These are phyloP conservation scores for Sclerodermus sp. DNA, from an alignment of 2,888 invertebrate species.

Conservation along the genomic window DNA sequence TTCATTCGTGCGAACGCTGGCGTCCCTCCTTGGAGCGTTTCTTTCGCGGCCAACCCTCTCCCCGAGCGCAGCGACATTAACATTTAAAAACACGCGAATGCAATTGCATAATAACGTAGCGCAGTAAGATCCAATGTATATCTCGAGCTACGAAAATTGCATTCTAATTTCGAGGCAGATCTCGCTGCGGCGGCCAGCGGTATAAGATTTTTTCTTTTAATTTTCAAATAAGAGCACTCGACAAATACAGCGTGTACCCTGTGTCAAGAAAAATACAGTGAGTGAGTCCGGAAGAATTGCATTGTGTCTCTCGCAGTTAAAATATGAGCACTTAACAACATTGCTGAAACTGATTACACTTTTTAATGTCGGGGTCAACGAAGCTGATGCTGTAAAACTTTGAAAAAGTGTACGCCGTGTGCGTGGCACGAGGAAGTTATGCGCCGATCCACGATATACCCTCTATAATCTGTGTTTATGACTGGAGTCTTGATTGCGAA, in stretches of 20 bases:
- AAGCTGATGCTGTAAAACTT: slow-evolving; percentile 21
- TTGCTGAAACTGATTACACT: slow-evolving; percentile 12
- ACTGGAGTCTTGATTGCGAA: slow-evolving; percentile 20
- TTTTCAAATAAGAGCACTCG: too few species aligned
- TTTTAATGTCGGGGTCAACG: slow-evolving; percentile 18
- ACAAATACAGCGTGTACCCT: too few species aligned
- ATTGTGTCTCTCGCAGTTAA: too few species aligned
- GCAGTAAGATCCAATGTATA: slow-evolving; percentile 21
- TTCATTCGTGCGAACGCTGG: too few species aligned
- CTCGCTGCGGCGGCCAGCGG: too few species aligned
- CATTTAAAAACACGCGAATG: slow-evolving; percentile 22
- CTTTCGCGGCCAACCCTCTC: too few species aligned
- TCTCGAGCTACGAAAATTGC: slow-evolving; percentile 10
- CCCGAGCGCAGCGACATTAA: neutral
- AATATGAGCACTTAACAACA: too few species aligned
- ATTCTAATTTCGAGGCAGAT: neutral
- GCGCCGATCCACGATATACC: slow-evolving; percentile 12
- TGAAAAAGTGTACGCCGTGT: neutral
- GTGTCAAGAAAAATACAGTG: too few species aligned
- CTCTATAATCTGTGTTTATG: slow-evolving; percentile 15
- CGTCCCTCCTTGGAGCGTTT: too few species aligned
- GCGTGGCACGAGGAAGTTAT: neutral
- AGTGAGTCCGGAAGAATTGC: too few species aligned
- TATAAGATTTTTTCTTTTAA: too few species aligned
- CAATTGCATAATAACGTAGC: slow-evolving; percentile 21